phyloP scores from a whole-genome alignment of 2,888 invertebrate genomes.

The Apeira syringaria region DNA sequence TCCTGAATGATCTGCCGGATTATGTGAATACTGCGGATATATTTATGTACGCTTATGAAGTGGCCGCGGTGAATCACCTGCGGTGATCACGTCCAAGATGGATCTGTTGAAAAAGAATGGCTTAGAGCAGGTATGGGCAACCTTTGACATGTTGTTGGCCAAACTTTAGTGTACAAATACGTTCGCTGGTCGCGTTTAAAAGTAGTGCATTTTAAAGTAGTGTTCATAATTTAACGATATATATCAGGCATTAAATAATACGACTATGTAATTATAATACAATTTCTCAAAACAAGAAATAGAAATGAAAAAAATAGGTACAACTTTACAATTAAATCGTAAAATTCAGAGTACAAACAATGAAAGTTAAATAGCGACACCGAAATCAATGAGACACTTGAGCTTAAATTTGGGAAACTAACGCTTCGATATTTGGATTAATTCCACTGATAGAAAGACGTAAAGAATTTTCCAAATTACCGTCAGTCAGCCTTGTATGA shows the following conservation, averaged over 20 bases:
- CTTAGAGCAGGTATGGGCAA: constrained; percentile 6
- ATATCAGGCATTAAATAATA: constrained; percentile 3
- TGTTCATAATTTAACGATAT: constrained; percentile 1
- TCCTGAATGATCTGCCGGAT: too few species aligned
- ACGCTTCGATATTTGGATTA: background rate
- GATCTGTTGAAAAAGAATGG: too few species aligned
- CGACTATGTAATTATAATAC: background rate
- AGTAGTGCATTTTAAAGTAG: constrained; percentile 2
- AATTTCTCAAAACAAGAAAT: background rate
- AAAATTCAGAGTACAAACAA: constrained; percentile 1
- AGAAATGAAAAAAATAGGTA: background rate
- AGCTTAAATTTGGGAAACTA: background rate
- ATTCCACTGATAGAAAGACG: background rate
- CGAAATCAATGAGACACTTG: background rate
- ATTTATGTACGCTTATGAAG: too few species aligned
- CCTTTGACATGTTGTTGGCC: constrained; percentile 3
- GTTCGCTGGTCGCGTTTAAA: constrained; percentile 2
- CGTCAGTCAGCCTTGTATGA: background rate
- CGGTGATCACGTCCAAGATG: too few species aligned
- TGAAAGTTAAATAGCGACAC: background rate
- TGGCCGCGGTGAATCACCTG: too few species aligned
- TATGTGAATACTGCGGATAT: too few species aligned
- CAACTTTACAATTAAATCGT: background rate
- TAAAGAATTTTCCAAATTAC: background rate
- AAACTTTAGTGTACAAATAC: constrained; percentile 2